A percentile compares a stretch with the other conserved stretches of the same genome.
Conservation (phyloP, 2,888 invertebrate species). For the Ophonus ardosiacus region DNA sequence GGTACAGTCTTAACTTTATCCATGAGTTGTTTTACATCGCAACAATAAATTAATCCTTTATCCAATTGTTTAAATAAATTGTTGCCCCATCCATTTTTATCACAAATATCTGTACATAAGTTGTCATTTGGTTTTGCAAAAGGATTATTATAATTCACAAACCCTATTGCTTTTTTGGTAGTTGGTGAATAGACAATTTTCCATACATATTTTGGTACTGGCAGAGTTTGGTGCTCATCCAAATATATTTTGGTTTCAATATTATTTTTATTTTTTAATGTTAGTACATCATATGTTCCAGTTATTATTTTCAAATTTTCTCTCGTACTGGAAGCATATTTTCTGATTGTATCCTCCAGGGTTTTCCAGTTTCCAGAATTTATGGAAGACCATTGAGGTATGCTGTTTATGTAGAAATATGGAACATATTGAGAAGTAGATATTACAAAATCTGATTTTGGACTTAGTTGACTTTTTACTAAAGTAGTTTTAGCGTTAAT, state of each 20-base stretch:
- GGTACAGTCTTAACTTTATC: slow-evolving; percentile 48
- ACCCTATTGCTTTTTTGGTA: slow-evolving; percentile 74
- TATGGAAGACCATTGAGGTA: slow-evolving; percentile 77
- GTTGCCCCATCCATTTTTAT: slow-evolving; percentile 71
- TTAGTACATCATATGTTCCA: slow-evolving; percentile 73
- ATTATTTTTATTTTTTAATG: slow-evolving; percentile 72
- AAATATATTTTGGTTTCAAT: slow-evolving; percentile 73
- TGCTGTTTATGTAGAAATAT: slow-evolving; percentile 77
- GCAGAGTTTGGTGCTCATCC: slow-evolving; percentile 71
- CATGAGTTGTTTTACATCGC: slow-evolving; percentile 70
- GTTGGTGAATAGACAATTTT: slow-evolving; percentile 75
- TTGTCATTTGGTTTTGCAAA: slow-evolving; percentile 72
- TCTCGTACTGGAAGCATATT: slow-evolving; percentile 71
- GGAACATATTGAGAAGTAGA: slow-evolving; percentile 76
- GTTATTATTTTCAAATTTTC: slow-evolving; percentile 74
- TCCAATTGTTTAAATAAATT: slow-evolving; percentile 68
- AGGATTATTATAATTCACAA: slow-evolving; percentile 78
- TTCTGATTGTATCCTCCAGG: slow-evolving; percentile 75
- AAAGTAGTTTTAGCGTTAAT: slow-evolving; percentile 72
- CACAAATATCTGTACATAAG: slow-evolving; percentile 74
- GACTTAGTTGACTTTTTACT: slow-evolving; percentile 77
- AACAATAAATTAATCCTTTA: slow-evolving; percentile 74
- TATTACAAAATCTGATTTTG: slow-evolving; percentile 77
- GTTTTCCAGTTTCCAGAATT: slow-evolving; percentile 77
- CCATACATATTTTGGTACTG: slow-evolving; percentile 76